A percentile compares a stretch with the other conserved stretches of the same genome.
phyloP scores from a whole-genome alignment of 2,113 vertebrate species.

The Pituophis catenifer region DNA sequence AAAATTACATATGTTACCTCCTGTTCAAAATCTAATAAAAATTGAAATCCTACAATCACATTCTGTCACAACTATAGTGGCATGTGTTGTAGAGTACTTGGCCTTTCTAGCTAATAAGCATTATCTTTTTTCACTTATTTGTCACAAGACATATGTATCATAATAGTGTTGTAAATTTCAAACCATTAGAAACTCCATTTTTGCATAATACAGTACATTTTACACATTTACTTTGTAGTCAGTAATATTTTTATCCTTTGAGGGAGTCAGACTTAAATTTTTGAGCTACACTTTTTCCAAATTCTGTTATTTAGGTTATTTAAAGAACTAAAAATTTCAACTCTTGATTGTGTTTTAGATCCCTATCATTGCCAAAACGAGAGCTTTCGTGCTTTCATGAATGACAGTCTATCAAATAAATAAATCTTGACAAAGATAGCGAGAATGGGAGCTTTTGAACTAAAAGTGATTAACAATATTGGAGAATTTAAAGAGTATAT shows the following conservation, averaged over 20 bases:
- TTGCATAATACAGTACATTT: not conserved
- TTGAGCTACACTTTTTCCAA: not conserved
- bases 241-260: not conserved
- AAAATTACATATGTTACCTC: not conserved
- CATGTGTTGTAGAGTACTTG: not conserved
- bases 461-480: not conserved
- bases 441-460: not conserved
- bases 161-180: not conserved
- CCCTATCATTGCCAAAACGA: not conserved
- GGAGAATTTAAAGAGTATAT: not conserved
- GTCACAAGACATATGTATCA: not conserved
- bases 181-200: not conserved
- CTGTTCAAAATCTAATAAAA: not conserved
- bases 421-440: not conserved
- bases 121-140: not conserved
- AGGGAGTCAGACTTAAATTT: not conserved
- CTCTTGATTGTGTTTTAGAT: not conserved
- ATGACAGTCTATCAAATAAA: not conserved
- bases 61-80: not conserved
- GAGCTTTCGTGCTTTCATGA: too few relatives aligned
- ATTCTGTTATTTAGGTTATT: not conserved
- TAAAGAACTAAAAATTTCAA: not conserved
- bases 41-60: not conserved
- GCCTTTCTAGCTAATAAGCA: not conserved
- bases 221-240: not conserved